Base-by-base conservation (phyloP, 1,140 invertebrate species). In the Bombus balteatus region DNA sequence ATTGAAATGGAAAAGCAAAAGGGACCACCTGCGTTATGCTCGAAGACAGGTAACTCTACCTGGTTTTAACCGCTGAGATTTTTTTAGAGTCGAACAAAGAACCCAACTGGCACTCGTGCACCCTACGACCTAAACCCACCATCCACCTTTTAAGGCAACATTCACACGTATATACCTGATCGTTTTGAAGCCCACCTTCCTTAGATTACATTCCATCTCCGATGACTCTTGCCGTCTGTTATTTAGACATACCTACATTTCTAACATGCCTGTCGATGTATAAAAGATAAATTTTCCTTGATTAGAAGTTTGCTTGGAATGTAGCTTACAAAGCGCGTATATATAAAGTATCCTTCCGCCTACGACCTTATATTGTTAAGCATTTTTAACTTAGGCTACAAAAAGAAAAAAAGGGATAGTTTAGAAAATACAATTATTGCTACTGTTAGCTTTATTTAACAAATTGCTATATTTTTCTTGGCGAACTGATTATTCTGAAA, bases 11-110 rank as follows among this genome's bases (percentile, higher is more conserved):
- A 81, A 81, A 59, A 70, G 68, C 53, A 75, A 70, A 70, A 62
- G 76, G 77, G 82, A 81, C 89, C 84, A 91, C 87, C 89, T 90
- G 89, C 87, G 70, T 68, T 84, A 75, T 81, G 18, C 68, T 53
- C 57, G 80, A n/a, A 53, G 74, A 81, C 83, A 83, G 80, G 89
- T 88, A 90, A 90, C 84, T 88, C 76, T 90, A 91, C 83, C 89
- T 88, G 89, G 65, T 32, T 66, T 47, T 4, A 86, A 71, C 75
- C 80, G 68, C 22, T 68, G 53, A 88, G 89, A 90, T 91, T 88
- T 87, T 84, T 75, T 68, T 57, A 68, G 81, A 39, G 65, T 59
- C 89, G 89, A 83, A 90, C 89, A 90, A 91, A 91, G 87, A 53
- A 78, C 66, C 83, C 89, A 91, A 83, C 87, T 91, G 89, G 71